Evolutionary conservation across 2,797 vertebrate genomes (phyloP).

Genomic region (Falco columbarius): DNA sequence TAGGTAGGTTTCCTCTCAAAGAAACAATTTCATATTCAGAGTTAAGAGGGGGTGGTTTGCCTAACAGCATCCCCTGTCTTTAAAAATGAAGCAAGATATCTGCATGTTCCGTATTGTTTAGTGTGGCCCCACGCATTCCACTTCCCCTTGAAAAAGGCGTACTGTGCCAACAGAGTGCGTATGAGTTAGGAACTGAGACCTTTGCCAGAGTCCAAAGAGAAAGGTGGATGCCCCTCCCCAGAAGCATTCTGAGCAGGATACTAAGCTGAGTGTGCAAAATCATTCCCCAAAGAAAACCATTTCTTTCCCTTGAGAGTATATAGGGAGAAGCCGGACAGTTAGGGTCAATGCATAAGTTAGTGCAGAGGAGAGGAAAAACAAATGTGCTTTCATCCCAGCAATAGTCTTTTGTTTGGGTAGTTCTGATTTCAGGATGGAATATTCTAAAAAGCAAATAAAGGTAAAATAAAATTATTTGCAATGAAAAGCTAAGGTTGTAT

Average conservation of each 20-base stretch:
- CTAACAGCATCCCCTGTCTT: background rate
- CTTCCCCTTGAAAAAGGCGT: background rate
- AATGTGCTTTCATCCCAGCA: background rate
- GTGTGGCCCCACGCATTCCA: accelerated
- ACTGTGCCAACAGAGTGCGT: background rate
- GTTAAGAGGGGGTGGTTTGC: background rate
- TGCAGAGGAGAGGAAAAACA: background rate
- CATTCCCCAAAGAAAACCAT: background rate
- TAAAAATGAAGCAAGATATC: background rate
- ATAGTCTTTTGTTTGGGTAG: background rate
- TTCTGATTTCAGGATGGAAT: background rate
- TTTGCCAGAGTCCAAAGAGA: background rate
- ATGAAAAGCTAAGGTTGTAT: background rate
- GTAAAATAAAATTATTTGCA: background rate
- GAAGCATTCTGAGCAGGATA: background rate
- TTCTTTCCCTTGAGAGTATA: background rate
- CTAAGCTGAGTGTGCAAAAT: background rate
- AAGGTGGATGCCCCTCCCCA: background rate
- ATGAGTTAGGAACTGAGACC: background rate
- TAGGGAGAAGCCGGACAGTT: background rate
- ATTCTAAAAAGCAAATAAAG: background rate
- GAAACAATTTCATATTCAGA: background rate
- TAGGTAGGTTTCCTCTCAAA: background rate
- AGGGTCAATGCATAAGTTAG: background rate
- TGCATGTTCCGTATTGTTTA: background rate